These are phyloP conservation scores for Hemithea aestivaria DNA, from an alignment of 2,888 invertebrate species.

Conservation along the genomic window DNA sequence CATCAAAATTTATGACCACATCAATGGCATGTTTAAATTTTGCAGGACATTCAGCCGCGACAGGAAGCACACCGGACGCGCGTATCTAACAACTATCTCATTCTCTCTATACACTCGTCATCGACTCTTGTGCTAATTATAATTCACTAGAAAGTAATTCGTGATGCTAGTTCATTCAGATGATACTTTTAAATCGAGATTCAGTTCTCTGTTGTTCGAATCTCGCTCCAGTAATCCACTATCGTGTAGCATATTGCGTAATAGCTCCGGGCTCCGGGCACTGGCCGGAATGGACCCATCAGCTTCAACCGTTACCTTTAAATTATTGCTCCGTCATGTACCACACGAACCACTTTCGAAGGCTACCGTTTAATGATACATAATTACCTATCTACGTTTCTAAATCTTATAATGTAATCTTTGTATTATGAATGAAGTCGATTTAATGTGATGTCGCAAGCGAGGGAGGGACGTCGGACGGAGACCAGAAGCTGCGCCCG, in stretches of 20 bases:
- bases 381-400: slow-evolving; percentile 28
- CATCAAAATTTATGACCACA: slow-evolving; percentile 19
- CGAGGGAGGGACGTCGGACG: slow-evolving; percentile 19
- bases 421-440: slow-evolving; percentile 18
- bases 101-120: slow-evolving; percentile 58
- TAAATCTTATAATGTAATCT: slow-evolving; percentile 29
- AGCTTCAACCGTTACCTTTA: slow-evolving; percentile 60
- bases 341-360: slow-evolving; percentile 39
- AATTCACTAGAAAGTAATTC: too few species aligned
- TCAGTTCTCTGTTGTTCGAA: slow-evolving; percentile 43
- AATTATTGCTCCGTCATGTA: slow-evolving; percentile 60
- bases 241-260: slow-evolving; percentile 59
- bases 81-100: slow-evolving; percentile 72
- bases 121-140: slow-evolving; percentile 51
- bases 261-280: too few species aligned
- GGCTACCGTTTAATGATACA: slow-evolving; percentile 64
- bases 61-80: slow-evolving; percentile 72
- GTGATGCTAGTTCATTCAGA: too few species aligned
- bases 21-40: slow-evolving; percentile 30
- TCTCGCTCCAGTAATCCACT: slow-evolving; percentile 46
- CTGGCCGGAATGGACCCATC: slow-evolving; percentile 40
- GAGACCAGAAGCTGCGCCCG: slow-evolving; percentile 48
- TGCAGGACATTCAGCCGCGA: slow-evolving; percentile 43
- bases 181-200: too few species aligned
- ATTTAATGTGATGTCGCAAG: slow-evolving; percentile 22